Evolutionary conservation across 2,113 vertebrate species (phyloP).

Genomic region (Rallus limicola): DNA sequence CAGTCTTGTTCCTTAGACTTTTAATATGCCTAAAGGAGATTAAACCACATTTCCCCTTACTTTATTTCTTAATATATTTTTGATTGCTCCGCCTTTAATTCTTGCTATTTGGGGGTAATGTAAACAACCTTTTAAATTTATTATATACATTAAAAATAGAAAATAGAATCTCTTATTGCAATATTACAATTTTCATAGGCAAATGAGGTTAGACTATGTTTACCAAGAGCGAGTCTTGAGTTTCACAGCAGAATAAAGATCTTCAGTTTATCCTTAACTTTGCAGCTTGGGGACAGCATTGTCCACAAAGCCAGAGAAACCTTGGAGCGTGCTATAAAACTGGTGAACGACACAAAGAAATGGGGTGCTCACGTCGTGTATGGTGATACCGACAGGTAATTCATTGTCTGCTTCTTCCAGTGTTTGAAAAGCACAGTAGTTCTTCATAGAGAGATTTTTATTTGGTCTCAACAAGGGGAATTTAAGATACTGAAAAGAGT

Average conservation of each 20-base stretch:
- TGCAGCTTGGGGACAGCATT: constrained; percentile 94
- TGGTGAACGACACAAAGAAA: constrained; percentile 96
- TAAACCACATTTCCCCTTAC: neutral
- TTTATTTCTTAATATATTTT: neutral
- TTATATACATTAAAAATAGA: neutral
- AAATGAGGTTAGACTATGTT: neutral
- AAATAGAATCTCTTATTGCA: neutral
- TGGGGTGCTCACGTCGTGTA: constrained; percentile 97
- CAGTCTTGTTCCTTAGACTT: neutral
- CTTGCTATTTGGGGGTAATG: neutral
- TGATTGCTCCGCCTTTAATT: neutral
- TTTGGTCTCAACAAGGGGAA: neutral
- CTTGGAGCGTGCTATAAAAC: constrained; percentile 93
- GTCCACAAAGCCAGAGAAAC: constrained; percentile 98
- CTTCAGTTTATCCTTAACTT: constrained; percentile 34
- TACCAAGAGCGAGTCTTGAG: neutral
- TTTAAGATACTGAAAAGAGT: neutral
- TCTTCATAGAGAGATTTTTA: neutral
- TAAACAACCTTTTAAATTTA: neutral
- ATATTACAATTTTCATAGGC: neutral
- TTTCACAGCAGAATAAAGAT: neutral
- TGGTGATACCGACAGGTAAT: constrained; percentile 96
- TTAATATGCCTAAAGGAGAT: neutral
- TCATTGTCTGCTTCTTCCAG: neutral
- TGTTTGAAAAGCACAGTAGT: neutral